Percentiles rank a stretch among this genome's conserved stretches.
Evolutionary conservation across 2,888 invertebrate genomes (phyloP).

Genomic region (Agonopterix heracliana): DNA sequence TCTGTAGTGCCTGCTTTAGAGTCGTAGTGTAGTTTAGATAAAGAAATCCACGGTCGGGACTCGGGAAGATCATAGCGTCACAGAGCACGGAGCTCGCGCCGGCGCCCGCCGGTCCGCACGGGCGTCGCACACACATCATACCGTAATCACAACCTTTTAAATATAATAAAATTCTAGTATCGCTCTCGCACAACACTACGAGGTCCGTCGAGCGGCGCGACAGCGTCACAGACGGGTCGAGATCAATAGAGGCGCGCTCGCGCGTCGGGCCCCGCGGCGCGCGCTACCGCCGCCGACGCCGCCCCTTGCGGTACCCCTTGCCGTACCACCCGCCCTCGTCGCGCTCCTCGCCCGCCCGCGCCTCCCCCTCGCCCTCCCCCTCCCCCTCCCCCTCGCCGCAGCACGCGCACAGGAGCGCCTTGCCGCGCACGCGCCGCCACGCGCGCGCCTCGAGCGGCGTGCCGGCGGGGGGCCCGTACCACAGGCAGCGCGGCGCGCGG

Average conservation of each 20-base stretch:
- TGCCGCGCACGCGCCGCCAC: constrained; percentile 55
- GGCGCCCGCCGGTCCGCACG: background rate
- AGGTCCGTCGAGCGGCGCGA: constrained; percentile 3
- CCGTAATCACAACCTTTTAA: background rate
- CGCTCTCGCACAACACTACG: too few species aligned
- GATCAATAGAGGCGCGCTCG: background rate
- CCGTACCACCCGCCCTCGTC: constrained; percentile 86
- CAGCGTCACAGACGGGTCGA: background rate
- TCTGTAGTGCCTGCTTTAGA: too few species aligned
- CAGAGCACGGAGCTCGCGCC: background rate
- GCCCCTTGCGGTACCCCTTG: constrained; percentile 88
- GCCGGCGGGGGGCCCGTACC: constrained; percentile 56
- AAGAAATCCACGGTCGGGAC: too few species aligned
- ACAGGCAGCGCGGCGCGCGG: constrained; percentile 29
- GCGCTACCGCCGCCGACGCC: constrained; percentile 68
- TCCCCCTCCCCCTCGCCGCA: constrained; percentile 52
- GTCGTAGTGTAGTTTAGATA: too few species aligned
- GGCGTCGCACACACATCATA: background rate
- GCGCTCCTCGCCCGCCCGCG: constrained; percentile 13
- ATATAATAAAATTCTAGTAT: too few species aligned
- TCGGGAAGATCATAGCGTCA: background rate
- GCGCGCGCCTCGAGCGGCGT: constrained; percentile 35
- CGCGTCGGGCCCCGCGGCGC: background rate
- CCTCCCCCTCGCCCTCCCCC: constrained; percentile 21
- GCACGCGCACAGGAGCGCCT: constrained; percentile 81